Base-by-base conservation (phyloP, 2,797 vertebrate species). In the Lycodopsis pacificus region DNA sequence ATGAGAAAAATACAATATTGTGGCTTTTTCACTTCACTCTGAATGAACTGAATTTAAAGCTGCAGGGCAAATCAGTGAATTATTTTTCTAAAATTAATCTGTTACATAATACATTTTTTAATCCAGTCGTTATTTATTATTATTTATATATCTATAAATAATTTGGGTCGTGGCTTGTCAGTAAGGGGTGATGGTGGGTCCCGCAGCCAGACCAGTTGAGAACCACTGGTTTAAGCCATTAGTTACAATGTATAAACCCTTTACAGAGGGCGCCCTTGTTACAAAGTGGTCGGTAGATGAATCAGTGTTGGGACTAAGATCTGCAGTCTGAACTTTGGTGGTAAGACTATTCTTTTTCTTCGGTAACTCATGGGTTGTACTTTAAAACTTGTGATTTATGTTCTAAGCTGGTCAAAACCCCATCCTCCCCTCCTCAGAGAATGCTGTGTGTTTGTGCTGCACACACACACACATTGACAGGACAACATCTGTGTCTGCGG, bases 401-500 rank as follows among this genome's bases (percentile, higher is more conserved):
- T 44, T 61, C 14, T 14, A 42, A 54, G 20, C 51, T 14, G 44
- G 36, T 9, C 38, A 61, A 40, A 3, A 74, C 2, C 32, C 44
- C 20, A 17, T 46, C 13, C 40, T 1, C 0, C 1, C 14, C 2
- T n/a, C 53, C 36, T 63, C 17, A 13, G 72, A 80, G 56, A 12
- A 15, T 19, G 15, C 38, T 25, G 5, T 10, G 1, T 58, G 63
- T 80, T 54, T 62, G n/a, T 72, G 75, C 77, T 36, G 49, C 7
- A 56, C 57, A 65, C 54, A 5, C 54, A 5, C 30, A 32, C 30
- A 32, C 30, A 5, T 20, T 61, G 71, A 77, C 71, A 65, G 48
- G 25, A 42, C 54, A 46, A 65, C 42, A 65, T 76, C 63, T 77
- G 48, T 44, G 69, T 88, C 76, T 69, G 67, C 58, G 9, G 36